These are phyloP conservation scores for Trididemnum miniatum DNA, from an alignment of 23 tunicate genomes.

Conservation along the genomic window DNA sequence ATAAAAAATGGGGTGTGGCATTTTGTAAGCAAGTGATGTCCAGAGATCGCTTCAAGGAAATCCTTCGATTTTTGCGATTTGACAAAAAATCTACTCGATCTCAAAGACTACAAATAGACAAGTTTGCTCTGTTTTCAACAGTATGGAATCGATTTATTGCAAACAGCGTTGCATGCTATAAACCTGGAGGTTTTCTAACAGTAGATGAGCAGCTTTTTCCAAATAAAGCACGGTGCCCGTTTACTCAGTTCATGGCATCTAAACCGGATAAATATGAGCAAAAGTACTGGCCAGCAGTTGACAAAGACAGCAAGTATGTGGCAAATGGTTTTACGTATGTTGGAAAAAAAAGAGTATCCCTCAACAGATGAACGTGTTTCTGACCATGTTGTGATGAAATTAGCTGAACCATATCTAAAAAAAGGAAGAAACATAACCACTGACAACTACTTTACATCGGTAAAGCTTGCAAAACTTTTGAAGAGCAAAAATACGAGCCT, in stretches of 20 bases:
- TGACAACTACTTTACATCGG: neutral
- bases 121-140: conserved; percentile 6
- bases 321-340: neutral
- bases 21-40: conserved; percentile 34
- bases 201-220: conserved; percentile 25
- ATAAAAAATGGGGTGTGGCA: conserved; percentile 22
- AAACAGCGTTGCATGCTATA: conserved; percentile 3
- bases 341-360: neutral
- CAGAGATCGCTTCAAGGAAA: conserved; percentile 16
- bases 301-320: conserved; percentile 12
- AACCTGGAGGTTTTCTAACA: conserved; percentile 18
- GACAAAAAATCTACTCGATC: conserved; percentile 13
- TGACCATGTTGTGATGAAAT: conserved; percentile 6
- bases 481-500: neutral
- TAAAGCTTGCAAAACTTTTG: neutral
- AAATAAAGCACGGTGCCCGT: conserved; percentile 1
- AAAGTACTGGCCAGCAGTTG: neutral
- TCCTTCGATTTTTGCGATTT: neutral
- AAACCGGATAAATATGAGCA: neutral
- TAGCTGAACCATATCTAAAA: conserved; percentile 7
- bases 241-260: conserved; percentile 3
- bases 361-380: conserved; percentile 1
- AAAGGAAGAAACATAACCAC: no score
- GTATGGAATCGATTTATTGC: conserved; percentile 1
- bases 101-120: no score